Percentiles rank a stretch among this genome's conserved stretches.
These are phyloP conservation scores for Apamea anceps DNA, from an alignment of 2,888 invertebrate species.

Conservation along the genomic window DNA sequence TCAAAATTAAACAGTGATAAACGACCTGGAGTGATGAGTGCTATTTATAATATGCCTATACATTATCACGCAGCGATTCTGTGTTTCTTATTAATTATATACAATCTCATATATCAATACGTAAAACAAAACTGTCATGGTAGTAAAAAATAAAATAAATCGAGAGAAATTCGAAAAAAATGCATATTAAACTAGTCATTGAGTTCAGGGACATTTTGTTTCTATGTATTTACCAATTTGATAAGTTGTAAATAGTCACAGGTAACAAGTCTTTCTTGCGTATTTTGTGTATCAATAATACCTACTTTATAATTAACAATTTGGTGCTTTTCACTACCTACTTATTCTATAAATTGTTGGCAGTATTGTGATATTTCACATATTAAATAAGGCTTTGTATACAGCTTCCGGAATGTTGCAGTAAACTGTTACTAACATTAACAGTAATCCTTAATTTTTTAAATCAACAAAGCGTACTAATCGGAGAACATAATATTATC, in stretches of 20 bases:
- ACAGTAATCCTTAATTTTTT: constrained; percentile 74
- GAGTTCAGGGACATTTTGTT: constrained; percentile 68
- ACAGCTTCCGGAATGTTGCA: constrained; percentile 90
- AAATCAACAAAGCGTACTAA: constrained; percentile 53
- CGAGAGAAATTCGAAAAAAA: constrained; percentile 67
- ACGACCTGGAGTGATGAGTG: constrained; percentile 79
- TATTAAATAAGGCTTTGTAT: constrained; percentile 88
- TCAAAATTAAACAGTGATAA: constrained; percentile 79
- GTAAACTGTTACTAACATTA: constrained; percentile 88
- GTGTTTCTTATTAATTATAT: constrained; percentile 89
- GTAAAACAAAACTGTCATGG: constrained; percentile 86
- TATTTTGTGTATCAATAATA: constrained; percentile 65
- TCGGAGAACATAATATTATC: constrained; percentile 53
- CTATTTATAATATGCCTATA: constrained; percentile 87
- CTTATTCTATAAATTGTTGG: constrained; percentile 78
- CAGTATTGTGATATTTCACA: constrained; percentile 85
- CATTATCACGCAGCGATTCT: constrained; percentile 89
- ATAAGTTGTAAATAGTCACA: constrained; percentile 84
- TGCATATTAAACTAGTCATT: constrained; percentile 84
- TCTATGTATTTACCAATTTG: constrained; percentile 68
- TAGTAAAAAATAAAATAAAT: constrained; percentile 74
- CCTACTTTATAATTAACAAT: constrained; percentile 82
- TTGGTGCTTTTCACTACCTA: constrained; percentile 82
- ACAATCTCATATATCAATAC: constrained; percentile 88
- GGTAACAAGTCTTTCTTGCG: constrained; percentile 72